Evolutionary conservation across 2,797 vertebrate species (phyloP), one percentile per base, ranked within the genome.

Genomic region (Amblyopsis hoosieri): DNA sequence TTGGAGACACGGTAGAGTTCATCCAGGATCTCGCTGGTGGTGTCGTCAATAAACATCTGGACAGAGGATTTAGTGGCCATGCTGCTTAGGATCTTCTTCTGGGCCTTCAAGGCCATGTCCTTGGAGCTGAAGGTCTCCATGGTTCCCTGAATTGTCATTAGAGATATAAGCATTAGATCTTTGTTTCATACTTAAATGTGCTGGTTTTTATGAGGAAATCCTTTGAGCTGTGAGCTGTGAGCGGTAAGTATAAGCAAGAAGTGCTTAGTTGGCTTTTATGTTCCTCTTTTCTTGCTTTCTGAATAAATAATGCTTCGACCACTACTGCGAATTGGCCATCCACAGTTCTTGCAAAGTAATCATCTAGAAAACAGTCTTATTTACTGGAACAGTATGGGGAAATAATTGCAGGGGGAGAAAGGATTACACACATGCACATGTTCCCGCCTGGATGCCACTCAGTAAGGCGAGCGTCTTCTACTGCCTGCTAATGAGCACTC

Each of bases 1-100:
- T 95, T 96, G 71, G 95, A 97, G 79, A 96, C 91, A 0, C 91
- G 92, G 89, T 97, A 97, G 9, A 97, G 94, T 78, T 97, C 96
- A 0, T 97, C 96, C 47, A 97, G 79, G 78, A 97, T 95, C 81
- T 95, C 94, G 0, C 94, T 94, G 84, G 90, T 95, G 54, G 93
- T 94, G 80, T 97, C 95, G 1, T 97, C 96, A 0, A 97, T 94
- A 81, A 97, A 95, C 91, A 95, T 93, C 17, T 96, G 93, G 33
- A 91, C 93, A 6, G 94, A 91, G 10, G 92, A 92, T 50, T 95
- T 95, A 66, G 59, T 94, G 14, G 94, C 96, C 94, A 97, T 94
- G 67, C 81, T 86, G 83, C 95, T 96, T 62, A 97, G 90, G 29
- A 97, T 88, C 85, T 97, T 97, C 87, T 97, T 97, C 90, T 97